These are phyloP conservation scores for Troilus luridus DNA, from an alignment of 2,888 invertebrate genomes.

Conservation along the genomic window DNA sequence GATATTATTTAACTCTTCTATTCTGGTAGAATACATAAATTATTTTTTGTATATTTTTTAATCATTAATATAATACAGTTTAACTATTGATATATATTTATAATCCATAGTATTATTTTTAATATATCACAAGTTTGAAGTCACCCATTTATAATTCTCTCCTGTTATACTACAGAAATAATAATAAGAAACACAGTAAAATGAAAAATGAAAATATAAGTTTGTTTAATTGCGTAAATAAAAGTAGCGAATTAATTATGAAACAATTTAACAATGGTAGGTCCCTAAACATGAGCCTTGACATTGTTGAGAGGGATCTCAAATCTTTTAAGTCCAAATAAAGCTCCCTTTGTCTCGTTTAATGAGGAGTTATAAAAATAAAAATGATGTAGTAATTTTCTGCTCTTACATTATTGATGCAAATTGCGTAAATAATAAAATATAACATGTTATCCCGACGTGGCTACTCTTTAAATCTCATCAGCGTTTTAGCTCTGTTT, in stretches of 20 bases:
- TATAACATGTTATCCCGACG: background rate
- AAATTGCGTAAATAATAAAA: conserved; percentile 36
- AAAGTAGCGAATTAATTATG: background rate
- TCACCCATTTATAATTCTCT: too few relatives aligned
- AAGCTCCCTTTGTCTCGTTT: conserved; percentile 3
- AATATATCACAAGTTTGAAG: too few relatives aligned
- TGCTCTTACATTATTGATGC: conserved; percentile 5
- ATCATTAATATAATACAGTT: too few relatives aligned
- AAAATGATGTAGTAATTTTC: background rate
- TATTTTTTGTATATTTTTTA: too few relatives aligned
- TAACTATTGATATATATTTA: too few relatives aligned
- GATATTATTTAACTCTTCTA: too few relatives aligned
- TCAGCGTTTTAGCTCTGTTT: background rate
- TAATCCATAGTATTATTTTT: too few relatives aligned
- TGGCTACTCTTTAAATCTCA: background rate
- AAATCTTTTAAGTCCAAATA: background rate
- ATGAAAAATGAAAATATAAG: background rate
- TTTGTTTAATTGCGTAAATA: background rate
- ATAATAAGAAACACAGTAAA: background rate
- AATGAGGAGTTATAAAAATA: conserved; percentile 20
- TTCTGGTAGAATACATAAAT: too few relatives aligned
- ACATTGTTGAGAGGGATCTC: background rate
- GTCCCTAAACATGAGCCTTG: background rate
- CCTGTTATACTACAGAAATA: too few relatives aligned
- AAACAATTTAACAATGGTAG: background rate